Base-by-base conservation (phyloP, 2,113 vertebrate species). In the Tachuris rubrigastra region DNA sequence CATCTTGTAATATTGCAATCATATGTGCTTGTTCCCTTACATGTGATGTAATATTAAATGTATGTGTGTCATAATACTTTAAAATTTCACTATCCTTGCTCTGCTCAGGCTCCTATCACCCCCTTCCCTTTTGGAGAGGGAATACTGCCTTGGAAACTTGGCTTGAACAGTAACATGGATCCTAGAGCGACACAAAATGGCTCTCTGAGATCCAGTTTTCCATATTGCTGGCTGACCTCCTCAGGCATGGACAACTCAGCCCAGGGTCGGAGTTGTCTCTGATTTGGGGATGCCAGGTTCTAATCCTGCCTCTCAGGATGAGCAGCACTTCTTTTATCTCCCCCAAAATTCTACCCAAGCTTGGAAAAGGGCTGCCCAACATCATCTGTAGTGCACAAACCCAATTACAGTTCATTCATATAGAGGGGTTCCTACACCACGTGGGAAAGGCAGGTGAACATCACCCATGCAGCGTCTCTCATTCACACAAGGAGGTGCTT, bases 11-110 rank as follows among this genome's bases (percentile, higher is more conserved):
- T 92, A 96, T 39, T 95, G 90, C 37, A 2, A 82, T 89, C 79
- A 18, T 85, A 56, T 96, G 76, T 95, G 80, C 86, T 94, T 89
- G 80, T 82, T 96, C 80, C 95, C 92, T 90, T 93, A 92, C 73
- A 72, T 92, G 95, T 86, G 92, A 96, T 96, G 96, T 94, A 94
- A 90, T 90, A 81, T 86, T 96, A 97, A 96, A 92, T 90, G 76
- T 65, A 93, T 78, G 72, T 93, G 68, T 96, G 83, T 90, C 95
- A 95, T 96, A 96, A 96, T 95, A 84, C 95, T 96, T 96, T 90
- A 84, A 88, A 78, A 80, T 93, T 59, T 92, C 85, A 75, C 85
- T 81, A 13, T 52, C 60, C 86, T 63, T 71, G 73, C 44, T 93
- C 80, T 5, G 16, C 79, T 94, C 35, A 33, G 69, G 79, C 19